Evolutionary conservation across 2,888 invertebrate genomes (phyloP), one percentile per base, ranked within the genome.

Genomic region (Dasypogon diadema): DNA sequence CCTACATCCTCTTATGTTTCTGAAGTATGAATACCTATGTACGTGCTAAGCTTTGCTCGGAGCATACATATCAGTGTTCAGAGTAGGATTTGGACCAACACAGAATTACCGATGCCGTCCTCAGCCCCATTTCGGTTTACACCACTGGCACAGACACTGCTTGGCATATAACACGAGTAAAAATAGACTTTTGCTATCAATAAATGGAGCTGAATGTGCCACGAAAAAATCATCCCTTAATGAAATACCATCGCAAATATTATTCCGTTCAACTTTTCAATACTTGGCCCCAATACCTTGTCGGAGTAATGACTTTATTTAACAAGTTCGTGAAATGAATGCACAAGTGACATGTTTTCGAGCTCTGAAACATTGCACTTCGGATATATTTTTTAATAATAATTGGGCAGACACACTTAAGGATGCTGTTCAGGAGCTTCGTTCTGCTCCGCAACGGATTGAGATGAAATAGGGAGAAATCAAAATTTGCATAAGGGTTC

Each of bases 251-350:
- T 21, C 18, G 51, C 51, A 51, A 51, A 51, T 51, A 51, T 51
- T 21, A 51, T 51, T 12, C 51, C 51, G 51, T 18, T 18, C 18
- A 51, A 51, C n/a, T 51, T 18, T 51, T 51, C 51, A 51, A 51
- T 51, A 51, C 51, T 51, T 51, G 51, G 3, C 51, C 51, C 51
- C 51, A 51, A 51, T 51, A 51, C 51, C 51, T 16, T n/a, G 51
- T 18, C 51, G 21, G 51, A 21, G 51, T 51, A 51, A 51, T 51
- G 51, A 51, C 51, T 51, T 51, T 51, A 51, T 51, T 51, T 51
- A 51, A 51, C 51, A 51, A 51, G 51, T 51, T 51, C 51, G 51
- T 51, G 51, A n/a, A 12, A 18, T 51, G 51, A 51, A 51, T 51
- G 51, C 51, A 16, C 51, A 51, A 51, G 21, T 42, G 42, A 42